Conservation (phyloP, 1,140 invertebrate species). For the Saccostrea cuccullata region DNA sequence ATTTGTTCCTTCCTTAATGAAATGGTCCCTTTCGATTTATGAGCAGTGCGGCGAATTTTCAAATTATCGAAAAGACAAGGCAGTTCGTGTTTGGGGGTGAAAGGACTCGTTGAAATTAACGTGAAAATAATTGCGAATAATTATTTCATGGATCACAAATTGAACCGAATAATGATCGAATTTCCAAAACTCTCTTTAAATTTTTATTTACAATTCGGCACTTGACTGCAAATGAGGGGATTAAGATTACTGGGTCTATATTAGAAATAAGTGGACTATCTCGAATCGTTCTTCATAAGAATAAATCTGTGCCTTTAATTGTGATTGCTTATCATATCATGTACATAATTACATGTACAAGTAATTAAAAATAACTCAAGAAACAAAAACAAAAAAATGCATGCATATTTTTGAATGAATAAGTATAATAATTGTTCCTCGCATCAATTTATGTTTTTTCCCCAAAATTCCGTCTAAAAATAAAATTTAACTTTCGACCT, state of each 20-base stretch:
- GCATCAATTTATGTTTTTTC: too few relatives aligned
- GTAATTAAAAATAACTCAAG: too few relatives aligned
- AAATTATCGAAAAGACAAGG: slow-evolving; percentile 42
- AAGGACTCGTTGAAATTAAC: slow-evolving; percentile 48
- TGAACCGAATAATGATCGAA: slow-evolving; percentile 33
- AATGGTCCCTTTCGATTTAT: slow-evolving; percentile 53
- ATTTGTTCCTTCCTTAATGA: slow-evolving; percentile 43
- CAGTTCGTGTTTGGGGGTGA: slow-evolving; percentile 7
- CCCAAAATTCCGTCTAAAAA: too few relatives aligned
- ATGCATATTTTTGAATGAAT: too few relatives aligned
- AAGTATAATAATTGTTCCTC: too few relatives aligned
- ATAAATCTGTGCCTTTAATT: too few relatives aligned
- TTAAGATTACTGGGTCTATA: slow-evolving; percentile 25
- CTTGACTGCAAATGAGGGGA: slow-evolving; percentile 46
- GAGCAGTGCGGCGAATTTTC: slow-evolving; percentile 36
- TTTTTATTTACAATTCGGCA: slow-evolving; percentile 26
- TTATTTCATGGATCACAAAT: slow-evolving; percentile 53
- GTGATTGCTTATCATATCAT: too few relatives aligned
- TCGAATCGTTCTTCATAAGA: neutral
- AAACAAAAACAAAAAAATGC: too few relatives aligned
- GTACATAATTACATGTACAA: too few relatives aligned
- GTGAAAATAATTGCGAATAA: slow-evolving; percentile 56
- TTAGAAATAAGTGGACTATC: neutral
- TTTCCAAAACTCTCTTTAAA: slow-evolving; percentile 38
- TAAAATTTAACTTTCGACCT: too few relatives aligned